Percentiles rank a stretch among this genome's conserved stretches.
Conservation (phyloP, 1,140 invertebrate species). For the Fopius arisanus region DNA sequence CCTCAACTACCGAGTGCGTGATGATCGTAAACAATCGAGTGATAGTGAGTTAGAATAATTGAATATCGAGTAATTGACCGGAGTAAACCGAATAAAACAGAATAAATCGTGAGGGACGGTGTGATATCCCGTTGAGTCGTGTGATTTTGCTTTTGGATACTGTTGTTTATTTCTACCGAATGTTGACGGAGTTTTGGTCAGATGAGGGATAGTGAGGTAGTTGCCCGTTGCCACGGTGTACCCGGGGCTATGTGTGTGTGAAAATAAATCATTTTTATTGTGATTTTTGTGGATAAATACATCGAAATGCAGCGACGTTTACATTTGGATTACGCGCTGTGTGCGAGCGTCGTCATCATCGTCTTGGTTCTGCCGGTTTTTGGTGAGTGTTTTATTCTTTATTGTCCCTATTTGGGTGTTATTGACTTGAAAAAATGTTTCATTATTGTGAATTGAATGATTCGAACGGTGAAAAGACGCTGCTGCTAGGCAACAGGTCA, state of each 20-base stretch:
- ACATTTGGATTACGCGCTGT: conserved; percentile 24
- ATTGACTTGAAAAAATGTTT: too few relatives aligned
- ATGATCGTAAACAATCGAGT: conserved; percentile 42
- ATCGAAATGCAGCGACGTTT: conserved; percentile 22
- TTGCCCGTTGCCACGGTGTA: conserved; percentile 48
- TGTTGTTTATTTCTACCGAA: background rate
- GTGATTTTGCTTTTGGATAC: background rate
- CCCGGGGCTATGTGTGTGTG: conserved; percentile 58
- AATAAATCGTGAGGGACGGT: too few relatives aligned
- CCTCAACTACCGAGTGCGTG: background rate
- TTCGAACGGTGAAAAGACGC: conserved; percentile 5
- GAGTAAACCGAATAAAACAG: too few relatives aligned
- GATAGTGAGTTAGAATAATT: background rate
- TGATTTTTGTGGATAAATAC: conserved; percentile 42
- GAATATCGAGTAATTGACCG: too few relatives aligned
- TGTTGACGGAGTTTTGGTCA: conserved; percentile 34
- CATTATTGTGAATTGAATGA: too few relatives aligned
- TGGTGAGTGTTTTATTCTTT: conserved; percentile 16
- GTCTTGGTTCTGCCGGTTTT: background rate
- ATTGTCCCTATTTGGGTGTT: background rate
- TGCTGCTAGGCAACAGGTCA: conserved; percentile 57
- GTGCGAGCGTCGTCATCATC: background rate
- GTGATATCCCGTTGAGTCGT: background rate
- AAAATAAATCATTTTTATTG: conserved; percentile 24
- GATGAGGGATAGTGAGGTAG: conserved; percentile 50